Conservation (phyloP, 1,140 invertebrate genomes). For the Branchinecta lindahli region DNA sequence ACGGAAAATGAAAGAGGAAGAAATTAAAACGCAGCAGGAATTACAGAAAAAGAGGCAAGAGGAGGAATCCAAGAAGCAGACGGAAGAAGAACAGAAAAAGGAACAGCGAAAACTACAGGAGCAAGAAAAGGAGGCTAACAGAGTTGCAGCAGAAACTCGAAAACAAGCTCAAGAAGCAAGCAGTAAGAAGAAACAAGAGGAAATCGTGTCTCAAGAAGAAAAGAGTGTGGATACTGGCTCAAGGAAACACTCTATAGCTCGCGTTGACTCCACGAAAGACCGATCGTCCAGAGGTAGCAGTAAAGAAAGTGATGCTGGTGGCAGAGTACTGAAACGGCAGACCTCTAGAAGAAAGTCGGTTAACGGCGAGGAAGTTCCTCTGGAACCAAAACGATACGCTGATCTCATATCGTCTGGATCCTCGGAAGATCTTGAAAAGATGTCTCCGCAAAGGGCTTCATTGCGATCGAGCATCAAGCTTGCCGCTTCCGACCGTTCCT, state of each 20-base stretch:
- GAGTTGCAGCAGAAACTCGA: background rate
- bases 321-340: background rate
- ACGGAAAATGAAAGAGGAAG: slow-evolving; percentile 17
- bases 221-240: slow-evolving; percentile 13
- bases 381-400: slow-evolving; percentile 10
- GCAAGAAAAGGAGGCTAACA: slow-evolving; percentile 19
- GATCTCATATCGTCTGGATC: background rate
- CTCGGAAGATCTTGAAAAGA: background rate
- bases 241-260: background rate
- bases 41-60: slow-evolving; percentile 29
- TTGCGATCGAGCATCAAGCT: background rate
- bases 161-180: too few species aligned
- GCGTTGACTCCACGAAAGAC: background rate
- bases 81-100: slow-evolving; percentile 24
- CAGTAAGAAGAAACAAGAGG: background rate
- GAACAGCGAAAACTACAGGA: slow-evolving; percentile 21
- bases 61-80: slow-evolving; percentile 26
- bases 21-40: slow-evolving; percentile 17
- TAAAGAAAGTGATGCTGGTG: background rate
- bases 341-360: background rate
- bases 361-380: slow-evolving; percentile 5
- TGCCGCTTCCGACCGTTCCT: background rate
- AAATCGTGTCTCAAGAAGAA: slow-evolving; percentile 18
- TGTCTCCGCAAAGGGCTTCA: background rate
- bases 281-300: background rate